Conservation (phyloP, 2,113 vertebrate genomes). For the Pimephales promelas region DNA sequence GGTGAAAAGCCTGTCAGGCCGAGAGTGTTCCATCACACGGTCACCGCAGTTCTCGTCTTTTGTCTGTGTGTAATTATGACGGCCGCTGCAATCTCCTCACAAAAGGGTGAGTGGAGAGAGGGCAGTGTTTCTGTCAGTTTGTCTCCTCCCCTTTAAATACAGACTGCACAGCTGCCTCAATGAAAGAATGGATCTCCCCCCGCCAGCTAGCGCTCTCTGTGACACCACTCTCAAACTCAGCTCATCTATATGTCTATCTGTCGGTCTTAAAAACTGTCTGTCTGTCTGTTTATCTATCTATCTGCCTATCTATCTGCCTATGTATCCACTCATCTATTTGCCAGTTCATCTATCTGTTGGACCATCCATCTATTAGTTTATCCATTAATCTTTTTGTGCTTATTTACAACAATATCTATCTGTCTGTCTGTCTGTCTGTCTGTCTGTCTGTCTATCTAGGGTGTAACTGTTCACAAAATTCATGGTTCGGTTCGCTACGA, state of each 20-base stretch:
- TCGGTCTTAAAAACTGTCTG: background rate
- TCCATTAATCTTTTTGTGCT: background rate
- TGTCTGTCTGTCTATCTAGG: no score
- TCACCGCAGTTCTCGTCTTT: slow-evolving; percentile 37
- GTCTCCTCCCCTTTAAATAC: slow-evolving; percentile 60
- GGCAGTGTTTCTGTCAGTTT: slow-evolving; percentile 50
- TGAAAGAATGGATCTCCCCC: slow-evolving; percentile 22
- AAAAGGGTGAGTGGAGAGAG: slow-evolving; percentile 50
- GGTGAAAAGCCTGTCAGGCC: slow-evolving; percentile 54
- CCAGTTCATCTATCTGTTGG: background rate
- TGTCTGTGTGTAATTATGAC: slow-evolving; percentile 56
- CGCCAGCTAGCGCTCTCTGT: background rate
- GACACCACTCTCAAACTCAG: slow-evolving; percentile 2
- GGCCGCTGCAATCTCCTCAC: slow-evolving; percentile 48
- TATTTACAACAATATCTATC: background rate
- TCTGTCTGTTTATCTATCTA: background rate
- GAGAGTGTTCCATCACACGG: slow-evolving; percentile 35
- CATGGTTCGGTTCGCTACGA: no score
- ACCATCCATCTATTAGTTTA: background rate
- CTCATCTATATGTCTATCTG: slow-evolving; percentile 5
- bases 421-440: no score
- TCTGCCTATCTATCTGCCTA: background rate
- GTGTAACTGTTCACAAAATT: no score
- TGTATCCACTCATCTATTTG: background rate
- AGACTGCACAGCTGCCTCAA: slow-evolving; percentile 53